Conservation (phyloP, 2,797 vertebrate genomes). For the Chromis chromis region DNA sequence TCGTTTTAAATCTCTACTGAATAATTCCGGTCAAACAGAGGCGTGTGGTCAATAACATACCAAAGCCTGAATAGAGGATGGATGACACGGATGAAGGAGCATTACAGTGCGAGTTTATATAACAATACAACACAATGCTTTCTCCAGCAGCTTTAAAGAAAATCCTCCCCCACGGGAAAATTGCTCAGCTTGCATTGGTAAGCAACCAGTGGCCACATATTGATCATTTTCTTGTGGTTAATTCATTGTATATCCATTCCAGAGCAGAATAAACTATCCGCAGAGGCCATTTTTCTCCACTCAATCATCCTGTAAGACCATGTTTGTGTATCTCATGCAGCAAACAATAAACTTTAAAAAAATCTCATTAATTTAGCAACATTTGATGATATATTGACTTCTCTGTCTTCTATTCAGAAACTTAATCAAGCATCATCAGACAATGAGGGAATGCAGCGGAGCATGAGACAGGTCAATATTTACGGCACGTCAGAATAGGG, state of each 20-base stretch:
- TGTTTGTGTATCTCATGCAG: conserved; percentile 16
- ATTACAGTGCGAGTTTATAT: not conserved
- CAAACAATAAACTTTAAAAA: conserved; percentile 24
- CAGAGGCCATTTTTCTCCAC: not conserved
- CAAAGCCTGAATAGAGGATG: not conserved
- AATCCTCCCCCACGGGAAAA: too few relatives aligned
- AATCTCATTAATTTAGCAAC: conserved; percentile 32
- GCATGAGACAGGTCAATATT: conserved; percentile 35
- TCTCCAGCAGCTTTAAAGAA: not conserved
- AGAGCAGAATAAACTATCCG: conserved; percentile 11
- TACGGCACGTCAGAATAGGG: conserved; percentile 23
- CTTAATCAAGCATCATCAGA: conserved; percentile 32
- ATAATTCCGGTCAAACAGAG: not conserved
- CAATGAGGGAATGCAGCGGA: conserved; percentile 19
- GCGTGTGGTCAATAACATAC: not conserved
- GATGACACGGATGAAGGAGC: not conserved
- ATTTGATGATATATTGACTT: conserved; percentile 35
- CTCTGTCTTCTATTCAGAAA: conserved; percentile 11
- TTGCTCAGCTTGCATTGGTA: not conserved
- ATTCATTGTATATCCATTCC: conserved; percentile 19
- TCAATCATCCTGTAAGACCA: conserved; percentile 18
- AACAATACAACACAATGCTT: not conserved
- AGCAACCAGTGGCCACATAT: not conserved
- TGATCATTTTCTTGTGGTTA: conserved; percentile 23
- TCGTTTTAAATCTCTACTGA: not conserved